These are phyloP conservation scores for Caenorhabditis angaria DNA, from an alignment of 2,888 invertebrate species.

Conservation along the genomic window DNA sequence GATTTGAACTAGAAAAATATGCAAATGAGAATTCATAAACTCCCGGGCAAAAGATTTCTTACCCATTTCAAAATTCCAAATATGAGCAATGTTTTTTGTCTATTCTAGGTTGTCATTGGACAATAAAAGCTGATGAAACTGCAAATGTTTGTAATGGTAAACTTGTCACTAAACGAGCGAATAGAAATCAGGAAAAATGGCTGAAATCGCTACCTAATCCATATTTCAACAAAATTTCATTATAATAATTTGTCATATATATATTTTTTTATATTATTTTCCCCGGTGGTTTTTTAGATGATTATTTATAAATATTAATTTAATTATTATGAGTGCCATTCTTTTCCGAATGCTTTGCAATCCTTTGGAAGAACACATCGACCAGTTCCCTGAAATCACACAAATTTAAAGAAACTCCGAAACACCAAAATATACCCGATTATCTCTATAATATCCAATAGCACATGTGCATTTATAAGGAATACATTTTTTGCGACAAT, in stretches of 20 bases:
- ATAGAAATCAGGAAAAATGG: background rate
- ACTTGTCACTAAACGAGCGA: background rate
- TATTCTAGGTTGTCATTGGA: background rate
- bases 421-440: background rate
- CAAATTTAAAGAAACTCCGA: background rate
- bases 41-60: background rate
- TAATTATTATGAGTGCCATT: background rate
- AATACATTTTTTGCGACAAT: conserved; percentile 21
- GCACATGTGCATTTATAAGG: conserved; percentile 23
- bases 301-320: background rate
- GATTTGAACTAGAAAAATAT: too few relatives aligned
- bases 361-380: background rate
- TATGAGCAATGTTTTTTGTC: background rate
- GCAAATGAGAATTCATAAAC: background rate
- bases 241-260: background rate
- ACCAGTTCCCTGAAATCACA: conserved; percentile 3
- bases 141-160: background rate
- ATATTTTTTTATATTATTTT: background rate
- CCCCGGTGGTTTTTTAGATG: background rate
- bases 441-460: conserved; percentile 19
- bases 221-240: background rate
- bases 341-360: background rate
- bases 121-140: background rate
- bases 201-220: background rate
- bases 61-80: background rate